phyloP scores from a whole-genome alignment of 2,797 vertebrate genomes.

The Glossophaga mutica region DNA sequence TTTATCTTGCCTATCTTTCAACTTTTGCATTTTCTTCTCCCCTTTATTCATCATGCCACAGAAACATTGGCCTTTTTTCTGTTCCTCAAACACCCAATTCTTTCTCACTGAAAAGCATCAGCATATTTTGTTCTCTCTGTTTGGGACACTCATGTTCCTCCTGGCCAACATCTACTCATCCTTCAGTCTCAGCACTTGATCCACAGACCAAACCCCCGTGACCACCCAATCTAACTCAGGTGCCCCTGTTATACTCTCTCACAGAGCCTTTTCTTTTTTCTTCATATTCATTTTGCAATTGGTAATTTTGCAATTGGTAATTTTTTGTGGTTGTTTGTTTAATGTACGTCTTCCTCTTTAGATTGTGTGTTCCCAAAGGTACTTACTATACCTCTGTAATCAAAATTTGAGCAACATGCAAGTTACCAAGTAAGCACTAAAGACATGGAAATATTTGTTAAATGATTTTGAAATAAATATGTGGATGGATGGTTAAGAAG shows the following conservation, averaged over 20 bases:
- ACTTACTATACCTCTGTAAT: background rate
- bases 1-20: background rate
- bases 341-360: background rate
- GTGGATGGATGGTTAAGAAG: background rate
- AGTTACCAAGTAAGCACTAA: background rate
- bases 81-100: background rate
- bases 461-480: background rate
- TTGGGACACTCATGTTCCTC: background rate
- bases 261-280: background rate
- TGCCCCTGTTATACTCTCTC: background rate
- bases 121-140: background rate
- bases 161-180: background rate
- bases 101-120: background rate
- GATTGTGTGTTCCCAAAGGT: background rate
- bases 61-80: background rate
- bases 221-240: background rate
- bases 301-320: background rate
- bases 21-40: background rate
- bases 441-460: background rate
- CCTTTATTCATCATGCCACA: accelerated
- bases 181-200: background rate
- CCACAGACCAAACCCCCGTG: background rate
- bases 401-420: background rate
- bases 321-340: background rate
- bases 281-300: background rate